Percentiles rank a stretch among this genome's conserved stretches.
Conservation (phyloP, 23 tunicate species). For the Diplosoma virens region DNA sequence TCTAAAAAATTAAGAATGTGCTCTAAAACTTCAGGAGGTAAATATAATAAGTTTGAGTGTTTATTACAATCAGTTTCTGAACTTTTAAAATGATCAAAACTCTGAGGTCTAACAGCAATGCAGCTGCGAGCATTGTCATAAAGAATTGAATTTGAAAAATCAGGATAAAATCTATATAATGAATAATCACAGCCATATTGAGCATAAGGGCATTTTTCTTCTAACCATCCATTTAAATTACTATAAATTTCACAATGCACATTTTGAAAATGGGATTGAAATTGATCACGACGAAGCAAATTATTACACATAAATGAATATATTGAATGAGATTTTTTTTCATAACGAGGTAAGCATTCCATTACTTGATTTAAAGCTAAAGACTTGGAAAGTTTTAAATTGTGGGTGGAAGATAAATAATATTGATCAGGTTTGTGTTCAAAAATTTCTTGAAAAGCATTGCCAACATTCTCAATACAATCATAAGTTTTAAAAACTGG, state of each 20-base stretch:
- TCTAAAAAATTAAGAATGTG: conserved; percentile 41
- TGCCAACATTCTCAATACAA: conserved; percentile 8
- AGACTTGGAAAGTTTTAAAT: background rate
- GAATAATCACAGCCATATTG: conserved; percentile 58
- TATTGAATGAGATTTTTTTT: conserved; percentile 28
- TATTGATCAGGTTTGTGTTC: background rate
- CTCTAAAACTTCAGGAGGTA: conserved; percentile 55
- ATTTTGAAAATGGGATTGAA: conserved; percentile 49
- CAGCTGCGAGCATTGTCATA: conserved; percentile 39
- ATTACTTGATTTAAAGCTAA: conserved; percentile 21
- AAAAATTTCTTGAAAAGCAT: conserved; percentile 19
- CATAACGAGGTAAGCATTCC: conserved; percentile 47
- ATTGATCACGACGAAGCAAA: conserved; percentile 73
- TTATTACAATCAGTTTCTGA: background rate
- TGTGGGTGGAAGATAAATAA: background rate
- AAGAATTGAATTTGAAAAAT: conserved; percentile 9
- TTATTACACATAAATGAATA: conserved; percentile 72
- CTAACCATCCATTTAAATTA: conserved; percentile 78
- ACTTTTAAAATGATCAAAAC: background rate
- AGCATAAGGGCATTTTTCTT: conserved; percentile 71
- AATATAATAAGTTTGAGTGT: background rate
- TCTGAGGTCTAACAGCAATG: conserved; percentile 22
- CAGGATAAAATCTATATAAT: conserved; percentile 44
- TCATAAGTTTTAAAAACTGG: conserved; percentile 8
- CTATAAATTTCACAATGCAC: conserved; percentile 68